Percentiles rank a stretch among this genome's conserved stretches.
Evolutionary conservation across 1,140 invertebrate species (phyloP).

Genomic region (Saccostrea glomerata): DNA sequence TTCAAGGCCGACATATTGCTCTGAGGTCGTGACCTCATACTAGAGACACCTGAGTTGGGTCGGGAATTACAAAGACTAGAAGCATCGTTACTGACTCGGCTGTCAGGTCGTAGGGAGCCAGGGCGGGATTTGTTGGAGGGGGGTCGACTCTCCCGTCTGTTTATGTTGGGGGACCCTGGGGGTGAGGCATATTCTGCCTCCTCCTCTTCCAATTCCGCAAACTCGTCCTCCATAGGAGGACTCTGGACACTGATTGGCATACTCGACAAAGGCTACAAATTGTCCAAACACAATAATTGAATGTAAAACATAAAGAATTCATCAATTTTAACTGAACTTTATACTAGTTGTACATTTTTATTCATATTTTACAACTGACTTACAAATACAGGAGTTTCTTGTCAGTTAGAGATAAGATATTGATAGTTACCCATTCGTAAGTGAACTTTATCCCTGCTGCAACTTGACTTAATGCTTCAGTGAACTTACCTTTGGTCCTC

Average conservation of each 20-base stretch:
- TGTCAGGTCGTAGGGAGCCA: slow-evolving; percentile 55
- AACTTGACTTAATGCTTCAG: too few relatives aligned
- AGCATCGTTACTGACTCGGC: slow-evolving; percentile 55
- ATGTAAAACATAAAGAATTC: too few relatives aligned
- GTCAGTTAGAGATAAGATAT: too few relatives aligned
- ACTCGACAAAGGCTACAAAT: slow-evolving; percentile 70
- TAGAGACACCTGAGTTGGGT: slow-evolving; percentile 65
- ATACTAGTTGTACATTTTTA: too few relatives aligned
- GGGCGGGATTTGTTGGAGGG: slow-evolving; percentile 55
- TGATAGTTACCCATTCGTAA: too few relatives aligned
- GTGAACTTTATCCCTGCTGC: too few relatives aligned
- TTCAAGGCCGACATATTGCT: slow-evolving; percentile 58
- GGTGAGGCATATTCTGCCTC: slow-evolving; percentile 62
- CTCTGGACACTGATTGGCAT: slow-evolving; percentile 70
- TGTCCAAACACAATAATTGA: neutral
- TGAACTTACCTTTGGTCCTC: slow-evolving; percentile 71
- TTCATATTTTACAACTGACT: too few relatives aligned
- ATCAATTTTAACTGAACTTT: too few relatives aligned
- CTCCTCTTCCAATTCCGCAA: slow-evolving; percentile 63
- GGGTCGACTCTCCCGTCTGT: slow-evolving; percentile 39
- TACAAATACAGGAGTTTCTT: too few relatives aligned
- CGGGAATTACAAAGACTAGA: slow-evolving; percentile 61
- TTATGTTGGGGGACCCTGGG: slow-evolving; percentile 45
- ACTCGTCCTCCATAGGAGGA: slow-evolving; percentile 61
- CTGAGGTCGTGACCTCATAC: slow-evolving; percentile 55